Conservation (phyloP, 2,797 vertebrate species). For the Danio choprae region DNA sequence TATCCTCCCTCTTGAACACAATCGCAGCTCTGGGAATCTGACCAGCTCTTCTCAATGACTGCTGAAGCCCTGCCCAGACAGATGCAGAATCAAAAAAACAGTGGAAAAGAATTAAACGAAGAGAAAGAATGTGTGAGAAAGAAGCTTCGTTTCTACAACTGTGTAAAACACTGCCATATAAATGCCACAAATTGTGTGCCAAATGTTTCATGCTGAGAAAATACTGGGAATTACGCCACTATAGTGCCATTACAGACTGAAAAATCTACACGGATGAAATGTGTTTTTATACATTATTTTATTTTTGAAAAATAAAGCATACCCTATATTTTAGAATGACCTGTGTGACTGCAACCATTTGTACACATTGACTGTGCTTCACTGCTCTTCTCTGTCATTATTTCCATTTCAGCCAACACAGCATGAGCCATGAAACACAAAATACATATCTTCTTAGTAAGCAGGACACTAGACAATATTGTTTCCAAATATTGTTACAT, state of each 20-base stretch:
- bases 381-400: conserved; percentile 5
- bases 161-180: conserved; percentile 15
- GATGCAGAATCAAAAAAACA: conserved; percentile 27
- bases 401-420: conserved; percentile 19
- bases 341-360: conserved; percentile 5
- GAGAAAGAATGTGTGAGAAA: conserved; percentile 12
- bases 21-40: conserved; percentile 47
- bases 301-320: neutral
- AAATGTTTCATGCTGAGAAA: conserved; percentile 11
- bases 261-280: neutral
- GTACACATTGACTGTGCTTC: conserved; percentile 7
- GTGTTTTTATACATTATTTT: neutral
- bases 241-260: neutral
- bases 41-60: conserved; percentile 60
- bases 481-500: neutral
- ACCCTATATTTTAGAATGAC: conserved; percentile 16
- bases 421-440: neutral
- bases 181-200: conserved; percentile 6
- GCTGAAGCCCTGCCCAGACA: conserved; percentile 54
- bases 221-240: neutral
- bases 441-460: neutral
- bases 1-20: conserved; percentile 50
- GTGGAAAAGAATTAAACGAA: neutral
- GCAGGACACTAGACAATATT: neutral
- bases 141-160: neutral